phyloP scores from a whole-genome alignment of 2,888 invertebrate species.

The Gerris lacustris region DNA sequence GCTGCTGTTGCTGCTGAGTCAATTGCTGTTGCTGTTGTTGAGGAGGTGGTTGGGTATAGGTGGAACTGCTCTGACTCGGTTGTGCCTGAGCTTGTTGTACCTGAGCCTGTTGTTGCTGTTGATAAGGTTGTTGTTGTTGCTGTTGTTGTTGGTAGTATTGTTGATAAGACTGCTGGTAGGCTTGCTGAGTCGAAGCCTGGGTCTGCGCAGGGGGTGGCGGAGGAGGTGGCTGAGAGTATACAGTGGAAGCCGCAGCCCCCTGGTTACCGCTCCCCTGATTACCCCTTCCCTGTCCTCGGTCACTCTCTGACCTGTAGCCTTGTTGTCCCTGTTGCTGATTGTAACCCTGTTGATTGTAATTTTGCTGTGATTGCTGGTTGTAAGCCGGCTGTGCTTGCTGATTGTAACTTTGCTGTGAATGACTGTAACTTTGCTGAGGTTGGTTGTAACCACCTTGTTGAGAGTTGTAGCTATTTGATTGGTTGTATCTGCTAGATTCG shows the following conservation, averaged over 20 bases:
- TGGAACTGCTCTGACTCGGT: slow-evolving; percentile 13
- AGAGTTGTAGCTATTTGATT: not conserved
- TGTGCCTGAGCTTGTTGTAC: slow-evolving; percentile 16
- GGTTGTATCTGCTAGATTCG: not conserved
- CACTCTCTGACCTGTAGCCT: slow-evolving; percentile 1
- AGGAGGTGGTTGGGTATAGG: not conserved
- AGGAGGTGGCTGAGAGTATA: not conserved
- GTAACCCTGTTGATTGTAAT: not conserved
- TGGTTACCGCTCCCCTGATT: not conserved
- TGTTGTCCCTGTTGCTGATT: slow-evolving; percentile 6
- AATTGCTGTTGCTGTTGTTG: slow-evolving; percentile 14
- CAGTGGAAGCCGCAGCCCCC: not conserved
- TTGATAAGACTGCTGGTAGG: not conserved
- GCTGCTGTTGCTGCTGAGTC: slow-evolving; percentile 18
- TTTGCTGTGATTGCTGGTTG: not conserved
- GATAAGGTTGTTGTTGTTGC: slow-evolving; percentile 5
- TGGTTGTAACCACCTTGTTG: not conserved
- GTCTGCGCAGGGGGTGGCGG: not conserved
- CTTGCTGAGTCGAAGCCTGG: not conserved
- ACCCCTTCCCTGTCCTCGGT: not conserved
- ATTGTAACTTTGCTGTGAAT: not conserved
- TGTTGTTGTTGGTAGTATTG: not conserved
- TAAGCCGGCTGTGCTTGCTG: not conserved
- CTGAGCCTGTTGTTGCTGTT: slow-evolving; percentile 16
- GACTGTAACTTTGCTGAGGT: too few relatives aligned